Percentiles rank a stretch among this genome's conserved stretches.
Evolutionary conservation across 2,888 invertebrate genomes (phyloP).

Genomic region (Cheilosia scutellata): DNA sequence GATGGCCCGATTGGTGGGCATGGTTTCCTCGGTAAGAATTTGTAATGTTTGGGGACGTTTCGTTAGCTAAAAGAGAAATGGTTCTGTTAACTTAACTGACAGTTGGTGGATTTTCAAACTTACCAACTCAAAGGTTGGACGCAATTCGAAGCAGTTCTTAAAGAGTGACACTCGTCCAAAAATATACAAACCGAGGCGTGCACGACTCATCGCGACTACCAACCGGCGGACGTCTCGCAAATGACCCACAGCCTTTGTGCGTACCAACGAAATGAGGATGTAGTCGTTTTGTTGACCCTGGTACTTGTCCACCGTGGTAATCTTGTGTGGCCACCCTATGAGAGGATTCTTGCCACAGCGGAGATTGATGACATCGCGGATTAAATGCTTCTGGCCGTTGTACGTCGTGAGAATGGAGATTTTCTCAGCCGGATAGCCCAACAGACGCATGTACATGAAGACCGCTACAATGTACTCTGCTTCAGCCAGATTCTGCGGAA

Average conservation of each 20-base stretch:
- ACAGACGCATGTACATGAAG: conserved; percentile 98
- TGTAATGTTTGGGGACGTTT: conserved; percentile 92
- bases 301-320: conserved; percentile 99
- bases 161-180: conserved; percentile 97
- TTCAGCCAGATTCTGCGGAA: conserved; percentile 90
- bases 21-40: conserved; percentile 91
- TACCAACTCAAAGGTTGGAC: conserved; percentile 96
- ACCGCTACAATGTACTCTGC: conserved; percentile 98
- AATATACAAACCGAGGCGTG: conserved; percentile 97
- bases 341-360: conserved; percentile 97
- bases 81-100: not conserved
- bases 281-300: conserved; percentile 99
- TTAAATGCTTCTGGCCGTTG: conserved; percentile 99
- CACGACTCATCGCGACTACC: conserved; percentile 99
- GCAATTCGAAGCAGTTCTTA: conserved; percentile 98
- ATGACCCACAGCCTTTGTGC: conserved; percentile 99
- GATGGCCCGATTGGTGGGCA: conserved; percentile 88
- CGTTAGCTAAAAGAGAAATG: conserved; percentile 87
- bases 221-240: conserved; percentile 97
- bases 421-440: conserved; percentile 98
- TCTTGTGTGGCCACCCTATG: conserved; percentile 96
- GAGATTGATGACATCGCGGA: conserved; percentile 96
- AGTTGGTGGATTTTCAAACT: conserved; percentile 56
- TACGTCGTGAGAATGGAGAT: conserved; percentile 99
- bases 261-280: conserved; percentile 96